These are phyloP conservation scores for Nicator chloris DNA, from an alignment of 2,113 vertebrate genomes.

Conservation along the genomic window DNA sequence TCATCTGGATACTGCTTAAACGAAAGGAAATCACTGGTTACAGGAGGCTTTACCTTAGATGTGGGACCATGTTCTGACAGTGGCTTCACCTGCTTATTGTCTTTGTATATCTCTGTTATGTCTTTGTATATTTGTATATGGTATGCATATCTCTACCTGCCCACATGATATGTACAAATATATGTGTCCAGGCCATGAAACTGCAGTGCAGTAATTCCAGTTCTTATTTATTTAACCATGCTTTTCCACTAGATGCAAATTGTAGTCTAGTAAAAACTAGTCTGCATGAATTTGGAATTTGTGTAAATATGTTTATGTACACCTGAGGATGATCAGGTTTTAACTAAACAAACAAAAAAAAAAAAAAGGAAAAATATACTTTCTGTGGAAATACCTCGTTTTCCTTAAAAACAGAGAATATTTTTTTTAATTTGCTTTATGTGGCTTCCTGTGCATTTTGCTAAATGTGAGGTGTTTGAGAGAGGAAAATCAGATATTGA, in stretches of 20 bases:
- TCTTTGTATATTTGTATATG: neutral
- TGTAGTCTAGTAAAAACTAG: too few relatives aligned
- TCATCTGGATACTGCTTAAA: neutral
- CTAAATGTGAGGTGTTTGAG: neutral
- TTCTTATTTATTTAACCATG: neutral
- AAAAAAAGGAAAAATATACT: rapidly evolving
- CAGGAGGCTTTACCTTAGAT: neutral
- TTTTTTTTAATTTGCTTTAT: rapidly evolving
- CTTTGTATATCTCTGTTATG: neutral
- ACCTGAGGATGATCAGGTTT: neutral
- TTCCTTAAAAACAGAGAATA: neutral
- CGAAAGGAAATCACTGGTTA: neutral
- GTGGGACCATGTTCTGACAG: neutral
- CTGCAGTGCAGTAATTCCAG: neutral
- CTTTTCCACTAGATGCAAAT: neutral
- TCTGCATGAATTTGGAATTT: neutral
- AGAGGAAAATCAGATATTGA: neutral
- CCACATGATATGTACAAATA: neutral
- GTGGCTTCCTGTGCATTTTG: neutral
- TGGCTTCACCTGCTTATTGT: neutral
- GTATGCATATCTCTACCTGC: neutral
- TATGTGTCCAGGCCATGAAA: neutral
- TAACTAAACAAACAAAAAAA: neutral
- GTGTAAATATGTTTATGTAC: neutral
- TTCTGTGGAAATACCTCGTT: neutral